phyloP scores from a whole-genome alignment of 2,888 invertebrate species.

The Aleiodes leptofemur region DNA sequence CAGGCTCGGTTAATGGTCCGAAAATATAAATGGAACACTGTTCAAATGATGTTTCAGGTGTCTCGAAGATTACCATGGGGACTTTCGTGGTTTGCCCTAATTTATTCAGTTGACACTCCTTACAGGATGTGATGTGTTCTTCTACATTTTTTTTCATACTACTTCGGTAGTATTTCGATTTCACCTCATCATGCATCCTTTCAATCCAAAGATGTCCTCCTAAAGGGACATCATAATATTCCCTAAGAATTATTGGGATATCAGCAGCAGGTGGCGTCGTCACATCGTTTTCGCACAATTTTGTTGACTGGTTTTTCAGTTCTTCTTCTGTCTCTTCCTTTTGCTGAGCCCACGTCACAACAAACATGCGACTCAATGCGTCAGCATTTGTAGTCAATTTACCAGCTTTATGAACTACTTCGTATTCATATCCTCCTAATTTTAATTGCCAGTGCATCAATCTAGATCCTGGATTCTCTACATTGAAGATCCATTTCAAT shows the following conservation, averaged over 20 bases:
- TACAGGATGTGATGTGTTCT: slow-evolving; percentile 28
- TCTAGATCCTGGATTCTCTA: slow-evolving; percentile 1
- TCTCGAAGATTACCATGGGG: slow-evolving; percentile 47
- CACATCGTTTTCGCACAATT: not conserved
- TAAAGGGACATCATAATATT: slow-evolving; percentile 44
- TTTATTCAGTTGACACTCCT: slow-evolving; percentile 40
- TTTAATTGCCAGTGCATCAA: not conserved
- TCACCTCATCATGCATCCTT: slow-evolving; percentile 49
- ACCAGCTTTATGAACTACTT: too few species aligned
- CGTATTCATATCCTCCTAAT: too few species aligned
- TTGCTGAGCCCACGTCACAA: too few species aligned
- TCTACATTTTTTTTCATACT: slow-evolving; percentile 39
- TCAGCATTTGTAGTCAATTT: too few species aligned
- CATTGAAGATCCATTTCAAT: too few species aligned
- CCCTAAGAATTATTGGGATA: slow-evolving; percentile 18
- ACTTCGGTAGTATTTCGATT: slow-evolving; percentile 55
- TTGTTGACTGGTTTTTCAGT: not conserved
- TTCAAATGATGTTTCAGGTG: slow-evolving; percentile 46
- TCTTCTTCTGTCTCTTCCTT: too few species aligned
- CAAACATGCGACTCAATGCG: too few species aligned
- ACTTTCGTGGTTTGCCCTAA: not conserved
- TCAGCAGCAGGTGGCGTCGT: not conserved
- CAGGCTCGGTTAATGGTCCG: slow-evolving; percentile 50
- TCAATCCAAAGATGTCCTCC: slow-evolving; percentile 45
- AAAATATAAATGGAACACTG: slow-evolving; percentile 53